These are phyloP conservation scores for Seira sanloemensis DNA, from an alignment of 2,888 invertebrate species.

Conservation along the genomic window DNA sequence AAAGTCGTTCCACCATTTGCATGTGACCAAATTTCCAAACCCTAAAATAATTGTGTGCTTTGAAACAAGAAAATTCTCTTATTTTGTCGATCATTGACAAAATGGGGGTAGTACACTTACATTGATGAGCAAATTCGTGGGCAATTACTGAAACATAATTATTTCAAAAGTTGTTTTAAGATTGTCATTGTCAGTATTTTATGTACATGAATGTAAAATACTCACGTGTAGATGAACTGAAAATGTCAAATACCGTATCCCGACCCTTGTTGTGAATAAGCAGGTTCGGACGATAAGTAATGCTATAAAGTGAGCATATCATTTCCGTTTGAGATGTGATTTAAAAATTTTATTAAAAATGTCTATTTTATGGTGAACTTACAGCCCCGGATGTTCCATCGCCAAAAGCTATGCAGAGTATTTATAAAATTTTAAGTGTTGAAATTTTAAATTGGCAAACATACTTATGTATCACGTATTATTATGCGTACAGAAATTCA, in stretches of 20 bases:
- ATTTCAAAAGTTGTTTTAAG: no score
- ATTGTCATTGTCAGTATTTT: no score
- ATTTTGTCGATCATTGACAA: no score
- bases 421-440: not conserved
- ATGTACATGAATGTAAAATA: no score
- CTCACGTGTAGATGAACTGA: not conserved
- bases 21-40: conserved; percentile 45
- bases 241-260: not conserved
- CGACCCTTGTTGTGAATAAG: not conserved
- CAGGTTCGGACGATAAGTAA: not conserved
- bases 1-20: conserved; percentile 43
- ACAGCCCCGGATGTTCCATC: conserved; percentile 31
- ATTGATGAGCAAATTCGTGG: conserved; percentile 40
- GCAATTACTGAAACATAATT: conserved; percentile 29
- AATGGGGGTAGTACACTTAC: not conserved
- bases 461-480: not conserved
- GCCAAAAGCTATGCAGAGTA: conserved; percentile 2
- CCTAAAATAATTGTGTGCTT: no score
- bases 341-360: not conserved
- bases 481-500: not conserved
- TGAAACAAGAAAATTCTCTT: no score
- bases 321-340: no score
- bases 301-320: no score
- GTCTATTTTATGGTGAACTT: not conserved
- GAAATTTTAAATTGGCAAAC: not conserved